Evolutionary conservation across 2,797 vertebrate genomes (phyloP), one percentile per base, ranked within the genome.

Genomic region (Melanotaenia maccullochi): DNA sequence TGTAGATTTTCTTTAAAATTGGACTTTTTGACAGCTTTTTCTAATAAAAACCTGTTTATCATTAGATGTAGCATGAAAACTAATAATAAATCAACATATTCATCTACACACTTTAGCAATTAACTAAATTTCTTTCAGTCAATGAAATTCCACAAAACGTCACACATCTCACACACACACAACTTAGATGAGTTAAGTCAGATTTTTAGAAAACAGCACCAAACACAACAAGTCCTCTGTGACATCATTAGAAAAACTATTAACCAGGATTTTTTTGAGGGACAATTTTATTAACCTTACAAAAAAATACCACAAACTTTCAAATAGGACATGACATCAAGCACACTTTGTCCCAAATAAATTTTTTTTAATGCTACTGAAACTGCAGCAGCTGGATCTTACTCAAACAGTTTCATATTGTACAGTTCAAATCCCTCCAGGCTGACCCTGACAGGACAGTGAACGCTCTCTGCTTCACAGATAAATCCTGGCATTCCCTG

Each of bases 401-500:
- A 25, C 63, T 80, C 36, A 49, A 74, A 40, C 72, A 13, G 44
- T 73, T 66, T 32, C 13, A 25, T 63, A 73, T 65, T 68, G 63
- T 73, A 42, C 44, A 40, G 57, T 52, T 78, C 35, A 65, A 67
- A 72, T 68, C 71, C 60, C 47, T 57, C 28, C 24, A 59, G 69
- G 70, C 40, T 60, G 83, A 87, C 87, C 82, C 87, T 81, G 82
- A 80, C 64, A 59, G 68, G 85, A 83, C 78, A 75, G 68, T 61
- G 78, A 68, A 59, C 2, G 59, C 75, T 69, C 58, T 73, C 73
- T 47, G 77, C 60, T 73, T 65, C 6, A 68, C 68, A 81, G 85
- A 91, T 83, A 81, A 85, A 72, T 65, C 71, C 70, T 58, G 61
- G 61, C 61, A 28, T 71, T 81, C 75, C 66, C 76, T 47, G 24